These are phyloP conservation scores for Vanessa atalanta DNA, from an alignment of 1,140 invertebrate species.

Conservation along the genomic window DNA sequence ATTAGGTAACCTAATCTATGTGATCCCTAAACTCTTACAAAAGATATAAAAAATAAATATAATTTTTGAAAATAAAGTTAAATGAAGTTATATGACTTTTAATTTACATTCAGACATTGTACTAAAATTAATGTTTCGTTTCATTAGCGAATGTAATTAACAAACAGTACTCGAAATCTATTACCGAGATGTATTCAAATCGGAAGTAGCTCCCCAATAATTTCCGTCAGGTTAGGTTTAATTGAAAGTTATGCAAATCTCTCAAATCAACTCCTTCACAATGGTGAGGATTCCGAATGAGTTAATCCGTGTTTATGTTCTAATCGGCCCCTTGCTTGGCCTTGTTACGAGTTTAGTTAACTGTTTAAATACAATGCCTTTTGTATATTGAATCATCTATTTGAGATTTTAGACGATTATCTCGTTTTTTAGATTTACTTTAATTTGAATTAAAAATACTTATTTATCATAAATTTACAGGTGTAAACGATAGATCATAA, in stretches of 20 bases:
- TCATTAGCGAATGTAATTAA: background rate
- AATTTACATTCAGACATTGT: background rate
- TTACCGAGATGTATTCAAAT: constrained; percentile 49
- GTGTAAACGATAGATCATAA: too few species aligned
- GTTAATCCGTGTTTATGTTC: constrained; percentile 80
- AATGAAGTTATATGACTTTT: too few species aligned
- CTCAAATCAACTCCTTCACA: constrained; percentile 77
- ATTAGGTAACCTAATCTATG: too few species aligned
- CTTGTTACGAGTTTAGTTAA: constrained; percentile 71
- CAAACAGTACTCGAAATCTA: constrained; percentile 26
- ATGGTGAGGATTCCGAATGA: constrained; percentile 79
- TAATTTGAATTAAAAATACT: too few species aligned
- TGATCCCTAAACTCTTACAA: too few species aligned
- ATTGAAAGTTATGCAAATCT: constrained; percentile 81
- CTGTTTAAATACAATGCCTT: constrained; percentile 76
- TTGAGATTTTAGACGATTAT: constrained; percentile 11
- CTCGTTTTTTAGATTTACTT: background rate
- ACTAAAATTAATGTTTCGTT: background rate
- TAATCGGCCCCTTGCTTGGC: constrained; percentile 76
- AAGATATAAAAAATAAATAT: too few species aligned
- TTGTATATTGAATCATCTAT: constrained; percentile 49
- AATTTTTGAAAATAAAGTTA: too few species aligned
- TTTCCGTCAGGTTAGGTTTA: constrained; percentile 76
- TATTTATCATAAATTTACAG: too few species aligned
- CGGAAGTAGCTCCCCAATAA: constrained; percentile 64